These are phyloP conservation scores for Cettia cetti DNA, from an alignment of 2,113 vertebrate genomes.

Conservation along the genomic window DNA sequence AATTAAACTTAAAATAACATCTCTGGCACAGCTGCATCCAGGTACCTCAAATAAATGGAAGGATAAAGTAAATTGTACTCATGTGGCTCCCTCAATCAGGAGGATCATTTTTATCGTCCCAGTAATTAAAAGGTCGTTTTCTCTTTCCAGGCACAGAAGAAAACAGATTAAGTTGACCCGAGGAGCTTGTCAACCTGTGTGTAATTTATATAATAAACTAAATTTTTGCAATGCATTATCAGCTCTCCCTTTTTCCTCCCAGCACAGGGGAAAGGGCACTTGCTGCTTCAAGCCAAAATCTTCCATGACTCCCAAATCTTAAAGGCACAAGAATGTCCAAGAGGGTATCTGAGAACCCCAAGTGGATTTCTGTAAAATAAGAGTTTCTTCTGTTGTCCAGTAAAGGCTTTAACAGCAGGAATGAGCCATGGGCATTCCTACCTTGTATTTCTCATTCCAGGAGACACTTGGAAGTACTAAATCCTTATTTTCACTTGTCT, in stretches of 20 bases:
- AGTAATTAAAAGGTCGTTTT: conserved; percentile 43
- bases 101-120: neutral
- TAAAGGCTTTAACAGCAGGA: neutral
- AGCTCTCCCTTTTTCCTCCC: neutral
- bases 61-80: neutral
- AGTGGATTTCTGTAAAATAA: neutral
- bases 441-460: neutral
- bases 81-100: conserved; percentile 6
- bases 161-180: conserved; percentile 6
- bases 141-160: neutral
- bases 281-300: neutral
- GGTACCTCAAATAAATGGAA: neutral
- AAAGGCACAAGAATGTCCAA: neutral
- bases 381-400: neutral
- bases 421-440: neutral
- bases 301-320: neutral
- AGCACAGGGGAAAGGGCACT: neutral
- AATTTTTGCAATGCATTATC: neutral
- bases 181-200: neutral
- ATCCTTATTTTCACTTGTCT: neutral
- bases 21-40: neutral
- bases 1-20: conserved; percentile 10
- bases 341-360: neutral
- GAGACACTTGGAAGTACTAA: neutral
- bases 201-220: neutral